Conservation (phyloP, 2,888 invertebrate genomes). For the Pristionchus mayeri region DNA sequence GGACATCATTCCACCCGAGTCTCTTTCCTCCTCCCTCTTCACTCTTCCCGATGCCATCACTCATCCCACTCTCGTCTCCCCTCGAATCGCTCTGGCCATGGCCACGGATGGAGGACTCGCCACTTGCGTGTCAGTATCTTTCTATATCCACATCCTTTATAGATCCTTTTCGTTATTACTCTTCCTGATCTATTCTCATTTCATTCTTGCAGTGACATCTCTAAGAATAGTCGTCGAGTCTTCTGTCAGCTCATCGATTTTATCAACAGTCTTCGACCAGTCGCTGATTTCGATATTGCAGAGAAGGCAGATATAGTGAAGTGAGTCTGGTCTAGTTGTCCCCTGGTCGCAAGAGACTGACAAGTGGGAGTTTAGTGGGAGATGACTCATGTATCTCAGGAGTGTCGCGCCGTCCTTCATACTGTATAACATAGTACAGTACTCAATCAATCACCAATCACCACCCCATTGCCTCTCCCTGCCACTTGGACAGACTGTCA, state of each 20-base stretch:
- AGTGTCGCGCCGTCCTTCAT: conserved; percentile 17
- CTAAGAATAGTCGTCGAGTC: conserved; percentile 34
- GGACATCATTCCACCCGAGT: background rate
- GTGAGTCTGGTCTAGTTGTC: background rate
- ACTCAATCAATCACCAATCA: conserved; percentile 5
- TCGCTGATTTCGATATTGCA: conserved; percentile 11
- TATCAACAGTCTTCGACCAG: conserved; percentile 46
- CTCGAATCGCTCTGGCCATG: conserved; percentile 19
- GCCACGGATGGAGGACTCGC: conserved; percentile 25
- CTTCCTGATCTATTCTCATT: no score
- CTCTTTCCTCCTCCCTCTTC: background rate
- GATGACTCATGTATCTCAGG: background rate
- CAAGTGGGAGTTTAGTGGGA: no score
- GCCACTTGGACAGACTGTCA: conserved; percentile 29
- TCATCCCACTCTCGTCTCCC: conserved; percentile 42
- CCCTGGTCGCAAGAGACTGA: no score
- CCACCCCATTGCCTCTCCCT: conserved; percentile 21
- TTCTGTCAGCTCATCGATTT: conserved; percentile 40
- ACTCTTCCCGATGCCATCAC: conserved; percentile 1
- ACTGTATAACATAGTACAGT: conserved; percentile 6
- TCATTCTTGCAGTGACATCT: conserved; percentile 16
- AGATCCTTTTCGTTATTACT: no score
- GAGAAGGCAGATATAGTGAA: conserved; percentile 25
- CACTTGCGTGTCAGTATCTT: background rate
- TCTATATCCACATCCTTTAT: no score